These are phyloP conservation scores for Zelostemma sp. DNA, from an alignment of 1,140 invertebrate genomes.

Conservation along the genomic window DNA sequence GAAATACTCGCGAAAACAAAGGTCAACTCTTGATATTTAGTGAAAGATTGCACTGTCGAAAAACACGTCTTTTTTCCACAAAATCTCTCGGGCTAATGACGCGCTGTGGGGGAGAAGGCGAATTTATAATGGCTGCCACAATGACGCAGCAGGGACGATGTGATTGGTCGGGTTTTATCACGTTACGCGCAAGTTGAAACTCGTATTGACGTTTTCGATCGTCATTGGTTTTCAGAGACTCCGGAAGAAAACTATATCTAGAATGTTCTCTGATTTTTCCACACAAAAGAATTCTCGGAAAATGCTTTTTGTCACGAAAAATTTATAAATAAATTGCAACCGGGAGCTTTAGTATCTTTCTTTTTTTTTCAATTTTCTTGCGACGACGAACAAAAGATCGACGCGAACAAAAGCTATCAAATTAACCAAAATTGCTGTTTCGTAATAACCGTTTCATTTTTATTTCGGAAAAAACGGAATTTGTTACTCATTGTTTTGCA, in stretches of 20 bases:
- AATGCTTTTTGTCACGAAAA: neutral
- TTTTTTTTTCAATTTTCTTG: too few relatives aligned
- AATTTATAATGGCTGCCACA: too few relatives aligned
- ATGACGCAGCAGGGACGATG: neutral
- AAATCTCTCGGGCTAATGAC: too few relatives aligned
- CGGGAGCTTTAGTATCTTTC: too few relatives aligned
- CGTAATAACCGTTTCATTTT: too few relatives aligned
- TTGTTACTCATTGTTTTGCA: too few relatives aligned
- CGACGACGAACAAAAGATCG: neutral
- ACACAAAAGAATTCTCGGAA: neutral
- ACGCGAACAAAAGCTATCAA: neutral
- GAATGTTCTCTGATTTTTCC: constrained; percentile 12
- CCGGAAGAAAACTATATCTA: constrained; percentile 3
- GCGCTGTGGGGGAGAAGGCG: too few relatives aligned
- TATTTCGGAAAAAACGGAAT: too few relatives aligned
- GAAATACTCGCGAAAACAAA: too few relatives aligned
- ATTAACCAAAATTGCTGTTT: neutral
- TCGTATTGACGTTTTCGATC: neutral
- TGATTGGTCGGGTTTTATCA: neutral
- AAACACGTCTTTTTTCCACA: too few relatives aligned
- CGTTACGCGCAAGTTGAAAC: neutral
- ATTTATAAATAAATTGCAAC: neutral
- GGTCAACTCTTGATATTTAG: too few relatives aligned
- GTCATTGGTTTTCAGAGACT: neutral
- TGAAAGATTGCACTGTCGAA: too few relatives aligned